These are phyloP conservation scores for Lithophane socia DNA, from an alignment of 2,888 invertebrate species.

Conservation along the genomic window DNA sequence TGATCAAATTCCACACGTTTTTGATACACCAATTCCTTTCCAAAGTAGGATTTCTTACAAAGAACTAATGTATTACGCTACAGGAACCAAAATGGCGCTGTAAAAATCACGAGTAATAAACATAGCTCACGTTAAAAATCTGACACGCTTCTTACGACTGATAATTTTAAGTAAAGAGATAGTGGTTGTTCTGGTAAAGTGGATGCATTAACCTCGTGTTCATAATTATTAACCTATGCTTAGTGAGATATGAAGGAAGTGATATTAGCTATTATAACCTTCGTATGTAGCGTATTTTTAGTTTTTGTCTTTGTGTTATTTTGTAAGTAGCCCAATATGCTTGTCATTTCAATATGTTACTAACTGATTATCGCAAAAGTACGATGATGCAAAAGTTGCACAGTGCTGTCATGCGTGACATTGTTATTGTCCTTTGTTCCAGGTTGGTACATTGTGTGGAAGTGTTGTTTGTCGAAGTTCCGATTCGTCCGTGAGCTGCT, in stretches of 20 bases:
- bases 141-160: slow-evolving; percentile 72
- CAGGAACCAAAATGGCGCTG: slow-evolving; percentile 77
- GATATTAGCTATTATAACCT: slow-evolving; percentile 88
- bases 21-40: neutral
- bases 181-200: slow-evolving; percentile 81
- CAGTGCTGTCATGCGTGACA: slow-evolving; percentile 24
- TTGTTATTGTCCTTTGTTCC: slow-evolving; percentile 83
- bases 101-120: slow-evolving; percentile 67
- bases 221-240: slow-evolving; percentile 77
- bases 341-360: slow-evolving; percentile 61
- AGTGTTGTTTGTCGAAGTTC: slow-evolving; percentile 96
- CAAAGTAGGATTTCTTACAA: slow-evolving; percentile 4
- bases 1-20: neutral
- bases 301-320: slow-evolving; percentile 88
- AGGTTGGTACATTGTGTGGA: slow-evolving; percentile 98
- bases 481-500: slow-evolving; percentile 96
- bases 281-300: slow-evolving; percentile 88
- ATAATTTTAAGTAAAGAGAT: slow-evolving; percentile 69
- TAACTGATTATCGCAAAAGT: slow-evolving; percentile 54
- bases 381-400: slow-evolving; percentile 12
- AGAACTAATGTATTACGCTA: slow-evolving; percentile 8
- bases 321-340: slow-evolving; percentile 86
- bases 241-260: slow-evolving; percentile 88
- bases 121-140: slow-evolving; percentile 63
- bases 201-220: slow-evolving; percentile 82